A percentile compares a stretch with the other conserved stretches of the same genome.
phyloP scores from a whole-genome alignment of 2,113 vertebrate species.

The Dissostichus mawsoni region DNA sequence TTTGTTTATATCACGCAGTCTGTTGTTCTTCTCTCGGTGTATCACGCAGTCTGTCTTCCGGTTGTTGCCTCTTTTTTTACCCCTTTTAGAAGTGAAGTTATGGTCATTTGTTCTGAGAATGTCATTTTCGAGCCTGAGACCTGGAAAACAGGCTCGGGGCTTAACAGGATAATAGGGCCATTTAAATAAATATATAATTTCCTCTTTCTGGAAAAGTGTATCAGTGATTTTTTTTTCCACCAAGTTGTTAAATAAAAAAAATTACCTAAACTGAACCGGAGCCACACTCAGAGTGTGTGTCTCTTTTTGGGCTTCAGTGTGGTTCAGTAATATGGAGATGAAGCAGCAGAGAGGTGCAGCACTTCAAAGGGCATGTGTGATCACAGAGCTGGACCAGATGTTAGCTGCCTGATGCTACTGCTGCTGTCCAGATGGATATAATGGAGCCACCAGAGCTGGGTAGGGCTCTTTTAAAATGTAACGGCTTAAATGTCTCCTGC shows the following conservation, averaged over 20 bases:
- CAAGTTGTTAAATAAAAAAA: neutral
- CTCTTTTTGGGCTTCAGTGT: constrained; percentile 72
- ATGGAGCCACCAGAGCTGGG: neutral
- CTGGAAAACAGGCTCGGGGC: no score
- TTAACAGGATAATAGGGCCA: no score
- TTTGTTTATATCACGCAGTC: no score
- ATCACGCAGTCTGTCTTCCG: no score
- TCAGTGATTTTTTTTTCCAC: constrained; percentile 1
- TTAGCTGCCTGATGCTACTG: constrained; percentile 60
- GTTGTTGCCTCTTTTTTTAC: no score
- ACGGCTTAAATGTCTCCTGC: constrained; percentile 13
- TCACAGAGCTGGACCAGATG: constrained; percentile 87
- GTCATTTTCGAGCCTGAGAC: no score
- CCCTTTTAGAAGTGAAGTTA: no score
- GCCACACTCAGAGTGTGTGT: neutral
- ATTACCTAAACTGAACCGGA: constrained; percentile 5
- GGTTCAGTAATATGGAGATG: constrained; percentile 85
- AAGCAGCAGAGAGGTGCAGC: constrained; percentile 84
- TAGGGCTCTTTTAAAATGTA: neutral
- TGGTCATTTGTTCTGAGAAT: no score
- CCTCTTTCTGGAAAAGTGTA: neutral
- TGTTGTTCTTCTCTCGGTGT: no score
- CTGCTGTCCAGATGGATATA: constrained; percentile 46
- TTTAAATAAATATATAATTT: neutral
- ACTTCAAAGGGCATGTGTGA: constrained; percentile 87